Conservation (phyloP, 2,113 vertebrate species). For the Asarcornis scutulata region DNA sequence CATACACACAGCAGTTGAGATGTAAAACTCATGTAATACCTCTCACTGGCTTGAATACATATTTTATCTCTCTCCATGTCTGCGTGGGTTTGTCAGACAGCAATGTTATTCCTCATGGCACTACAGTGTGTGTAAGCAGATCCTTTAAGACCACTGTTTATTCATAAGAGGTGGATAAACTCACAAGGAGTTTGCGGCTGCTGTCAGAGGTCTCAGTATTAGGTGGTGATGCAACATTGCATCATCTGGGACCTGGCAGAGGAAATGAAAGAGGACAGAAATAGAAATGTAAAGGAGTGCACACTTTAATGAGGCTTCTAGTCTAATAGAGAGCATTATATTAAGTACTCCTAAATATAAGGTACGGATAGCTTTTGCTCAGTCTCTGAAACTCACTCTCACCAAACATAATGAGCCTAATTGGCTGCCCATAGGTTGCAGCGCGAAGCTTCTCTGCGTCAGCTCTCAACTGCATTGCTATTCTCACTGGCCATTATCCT, state of each 20-base stretch:
- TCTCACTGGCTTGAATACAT: neutral
- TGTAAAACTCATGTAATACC: neutral
- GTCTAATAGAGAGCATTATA: neutral
- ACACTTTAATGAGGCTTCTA: neutral
- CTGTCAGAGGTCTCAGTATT: conserved; percentile 17
- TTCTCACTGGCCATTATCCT: neutral
- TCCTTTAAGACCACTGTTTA: neutral
- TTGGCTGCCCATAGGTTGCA: neutral
- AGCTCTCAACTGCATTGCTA: neutral
- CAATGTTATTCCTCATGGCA: neutral
- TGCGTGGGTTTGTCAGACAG: neutral
- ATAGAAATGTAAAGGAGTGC: conserved; percentile 19
- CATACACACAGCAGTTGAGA: neutral
- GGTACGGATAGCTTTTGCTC: neutral
- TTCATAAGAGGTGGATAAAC: neutral
- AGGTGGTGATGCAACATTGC: conserved; percentile 57
- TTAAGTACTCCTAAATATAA: neutral
- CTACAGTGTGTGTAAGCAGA: neutral
- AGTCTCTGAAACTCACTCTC: neutral
- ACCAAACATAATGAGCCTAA: neutral
- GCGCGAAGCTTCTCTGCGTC: neutral
- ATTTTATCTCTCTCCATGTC: neutral
- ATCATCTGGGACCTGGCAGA: conserved; percentile 45
- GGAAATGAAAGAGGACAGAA: conserved; percentile 44
- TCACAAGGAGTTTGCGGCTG: neutral